Evolutionary conservation across 2,888 invertebrate species (phyloP), one percentile per base, ranked within the genome.

Genomic region (Chrysomela aeneicollis): DNA sequence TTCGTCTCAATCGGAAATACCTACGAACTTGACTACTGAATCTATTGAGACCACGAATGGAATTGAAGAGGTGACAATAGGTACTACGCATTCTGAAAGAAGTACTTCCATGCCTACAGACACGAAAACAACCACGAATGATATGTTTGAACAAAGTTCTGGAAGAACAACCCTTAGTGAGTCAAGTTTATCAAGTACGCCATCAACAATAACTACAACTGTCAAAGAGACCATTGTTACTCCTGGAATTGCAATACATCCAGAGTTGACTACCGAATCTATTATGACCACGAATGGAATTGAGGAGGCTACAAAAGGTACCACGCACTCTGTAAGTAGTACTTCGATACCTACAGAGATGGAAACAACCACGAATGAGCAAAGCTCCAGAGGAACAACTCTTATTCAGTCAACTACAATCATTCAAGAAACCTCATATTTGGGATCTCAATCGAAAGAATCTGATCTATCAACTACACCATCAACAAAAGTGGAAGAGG

Each of bases 81-180:
- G 53, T 53, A 66, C 61, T 1, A 64, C 52, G 9, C 47, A 61
- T 9, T 15, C 12, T 51, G 51, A 21, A 51, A 19, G 6, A 2
- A 21, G 2, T 26, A 52, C 21, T 15, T 22, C 8, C 26, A 5
- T 6, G 6, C 26, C 26, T 26, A 26, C 26, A 26, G 26, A 26
- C 3, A 6, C 26, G 3, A 26, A 3, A 26, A 26, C 26, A 26
- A 5, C 6, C 6, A 6, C 26, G 6, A 26, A 26, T 6, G 26
- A 26, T 5, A 6, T 5, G 26, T 26, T 26, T 3, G 6, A 3
- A 26, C 26, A 26, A 3, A 26, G 26, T 6, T 26, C 26, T 26
- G 6, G 4, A 5, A 6, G 4, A 6, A 26, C 4, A 3, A 26
- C 26, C 6, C 26, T 26, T 26, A 26, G 6, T 5, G 26, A 26